These are phyloP conservation scores for Episyrphus balteatus DNA, from an alignment of 1,140 invertebrate species.

Conservation along the genomic window DNA sequence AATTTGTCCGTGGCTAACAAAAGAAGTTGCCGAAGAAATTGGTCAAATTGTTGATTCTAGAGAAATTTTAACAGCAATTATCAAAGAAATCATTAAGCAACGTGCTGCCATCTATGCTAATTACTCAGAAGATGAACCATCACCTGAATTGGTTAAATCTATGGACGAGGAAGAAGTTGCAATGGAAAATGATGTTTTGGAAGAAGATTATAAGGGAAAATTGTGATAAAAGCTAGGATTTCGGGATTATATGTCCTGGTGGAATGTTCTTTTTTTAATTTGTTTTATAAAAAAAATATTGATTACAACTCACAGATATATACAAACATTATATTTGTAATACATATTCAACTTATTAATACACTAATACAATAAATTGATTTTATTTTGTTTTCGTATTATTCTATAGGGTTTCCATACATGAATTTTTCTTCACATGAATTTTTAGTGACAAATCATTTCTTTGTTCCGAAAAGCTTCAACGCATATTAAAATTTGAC, in stretches of 20 bases:
- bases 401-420: too few species aligned
- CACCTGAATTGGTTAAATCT: neutral
- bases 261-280: neutral
- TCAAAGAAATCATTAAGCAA: conserved; percentile 60
- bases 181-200: neutral
- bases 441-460: too few species aligned
- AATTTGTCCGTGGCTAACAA: conserved; percentile 80
- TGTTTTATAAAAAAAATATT: too few species aligned
- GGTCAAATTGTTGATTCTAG: conserved; percentile 65
- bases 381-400: too few species aligned
- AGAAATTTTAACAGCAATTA: conserved; percentile 66
- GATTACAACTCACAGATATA: too few species aligned
- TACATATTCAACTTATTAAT: too few species aligned
- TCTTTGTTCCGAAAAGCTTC: too few species aligned
- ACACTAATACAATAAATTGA: too few species aligned
- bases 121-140: conserved; percentile 18
- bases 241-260: neutral
- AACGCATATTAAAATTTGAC: too few species aligned
- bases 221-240: neutral
- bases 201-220: neutral
- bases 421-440: too few species aligned
- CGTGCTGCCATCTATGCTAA: conserved; percentile 42
- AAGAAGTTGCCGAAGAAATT: conserved; percentile 67
- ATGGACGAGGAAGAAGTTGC: conserved; percentile 8
- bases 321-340: too few species aligned